Base-by-base conservation (phyloP, 2,797 vertebrate species). In the Galagoides demidoff region DNA sequence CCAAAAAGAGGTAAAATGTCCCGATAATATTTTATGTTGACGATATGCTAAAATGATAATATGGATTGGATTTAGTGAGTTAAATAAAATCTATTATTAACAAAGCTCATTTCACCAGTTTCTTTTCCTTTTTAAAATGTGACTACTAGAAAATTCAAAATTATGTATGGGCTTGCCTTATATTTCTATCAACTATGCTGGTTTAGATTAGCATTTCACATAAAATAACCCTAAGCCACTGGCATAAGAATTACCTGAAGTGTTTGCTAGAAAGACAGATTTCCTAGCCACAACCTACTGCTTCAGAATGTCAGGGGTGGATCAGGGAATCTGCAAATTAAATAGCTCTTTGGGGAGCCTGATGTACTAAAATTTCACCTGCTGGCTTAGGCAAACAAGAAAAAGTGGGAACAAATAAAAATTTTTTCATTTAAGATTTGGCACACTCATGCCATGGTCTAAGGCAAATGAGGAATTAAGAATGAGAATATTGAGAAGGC, bases 31-130 rank as follows among this genome's bases (percentile, higher is more conserved):
- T 85, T 79, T 25, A 78, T 83, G 22, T 55, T 55, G 20, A 77
- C 82, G 10, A 16, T 12, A 45, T 85, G 17, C 52, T 94, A 57
- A 88, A 85, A 93, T 93, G 22, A 91, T 59, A 93, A 37, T 82
- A 37, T 52, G n/a, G n/a, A 22, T 57, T 76, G 3, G 23, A 55
- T 64, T 17, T 83, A 81, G 20, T 77, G 6, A 63, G 17, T 39
- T 78, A 92, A 89, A 85, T 39, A 61, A 79, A 92, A 87, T 84
- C 64, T 68, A 39, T n/a, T 55, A 34, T 84, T 71, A n/a, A n/a
- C 16, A n/a, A 73, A 85, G 7, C 45, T 89, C n/a, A 83, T 89
- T 70, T 84, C 8, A 66, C 19, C 55, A 37, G 39, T 55, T 79
- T 82, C 27, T 64, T 86, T 70, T 37, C 3, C 43, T 74, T 94